phyloP scores from a whole-genome alignment of 2,888 invertebrate genomes.

The Pantelozetes paolii region DNA sequence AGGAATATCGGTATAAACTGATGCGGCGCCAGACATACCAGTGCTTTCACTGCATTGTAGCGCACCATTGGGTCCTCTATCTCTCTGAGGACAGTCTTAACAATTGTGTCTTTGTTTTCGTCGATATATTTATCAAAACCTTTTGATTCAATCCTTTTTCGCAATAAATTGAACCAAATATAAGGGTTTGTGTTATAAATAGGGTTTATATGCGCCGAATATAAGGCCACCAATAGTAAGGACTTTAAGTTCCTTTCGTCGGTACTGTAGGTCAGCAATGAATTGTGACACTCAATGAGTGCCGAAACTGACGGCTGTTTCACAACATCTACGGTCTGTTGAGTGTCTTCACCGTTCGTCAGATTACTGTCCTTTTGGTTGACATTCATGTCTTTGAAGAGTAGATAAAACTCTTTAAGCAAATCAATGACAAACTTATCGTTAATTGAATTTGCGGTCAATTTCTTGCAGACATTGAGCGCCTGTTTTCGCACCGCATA shows the following conservation, averaged over 20 bases:
- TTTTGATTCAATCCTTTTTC: background rate
- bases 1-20: slow-evolving; percentile 64
- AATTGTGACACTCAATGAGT: slow-evolving; percentile 28
- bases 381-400: slow-evolving; percentile 24
- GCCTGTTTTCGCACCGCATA: slow-evolving; percentile 39
- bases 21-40: slow-evolving; percentile 64
- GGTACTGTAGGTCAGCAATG: background rate
- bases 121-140: slow-evolving; percentile 31
- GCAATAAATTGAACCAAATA: slow-evolving; percentile 37
- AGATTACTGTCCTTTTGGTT: background rate
- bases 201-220: slow-evolving; percentile 35
- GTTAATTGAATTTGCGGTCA: slow-evolving; percentile 27
- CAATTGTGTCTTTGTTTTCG: slow-evolving; percentile 19
- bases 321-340: background rate
- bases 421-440: slow-evolving; percentile 35
- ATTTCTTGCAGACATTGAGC: slow-evolving; percentile 11
- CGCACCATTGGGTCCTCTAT: slow-evolving; percentile 54
- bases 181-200: background rate
- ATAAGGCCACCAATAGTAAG: slow-evolving; percentile 20
- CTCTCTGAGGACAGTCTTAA: slow-evolving; percentile 14
- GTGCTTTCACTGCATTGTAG: slow-evolving; percentile 68
- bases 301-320: slow-evolving; percentile 28
- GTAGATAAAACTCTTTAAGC: slow-evolving; percentile 19
- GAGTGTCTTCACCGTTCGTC: background rate
- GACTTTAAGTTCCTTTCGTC: background rate